A percentile compares a stretch with the other conserved stretches of the same genome.
Evolutionary conservation across 2,113 vertebrate species (phyloP).

Genomic region (Mesocricetus auratus): DNA sequence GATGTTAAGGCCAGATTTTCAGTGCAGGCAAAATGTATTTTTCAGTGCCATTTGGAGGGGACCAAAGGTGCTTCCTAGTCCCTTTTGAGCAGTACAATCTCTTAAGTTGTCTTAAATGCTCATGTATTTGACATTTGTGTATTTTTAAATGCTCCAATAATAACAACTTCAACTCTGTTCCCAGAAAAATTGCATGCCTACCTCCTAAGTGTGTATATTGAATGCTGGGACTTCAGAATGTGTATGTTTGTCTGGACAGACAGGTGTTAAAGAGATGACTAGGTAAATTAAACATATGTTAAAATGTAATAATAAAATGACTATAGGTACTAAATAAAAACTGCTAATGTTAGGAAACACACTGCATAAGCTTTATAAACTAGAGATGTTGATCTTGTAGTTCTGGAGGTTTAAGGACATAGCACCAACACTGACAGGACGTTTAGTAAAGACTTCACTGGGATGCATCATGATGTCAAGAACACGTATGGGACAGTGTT

Average conservation of each 20-base stretch:
- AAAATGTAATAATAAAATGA: background rate
- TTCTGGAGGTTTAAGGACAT: background rate
- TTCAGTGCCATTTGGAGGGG: background rate
- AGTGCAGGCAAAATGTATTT: background rate
- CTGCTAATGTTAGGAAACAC: background rate
- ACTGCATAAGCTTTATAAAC: background rate
- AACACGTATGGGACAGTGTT: background rate
- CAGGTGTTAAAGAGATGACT: background rate
- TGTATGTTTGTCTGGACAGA: background rate
- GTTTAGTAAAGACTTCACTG: background rate
- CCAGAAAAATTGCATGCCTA: background rate
- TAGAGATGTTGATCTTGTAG: background rate
- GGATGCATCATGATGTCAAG: background rate
- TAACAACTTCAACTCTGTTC: background rate
- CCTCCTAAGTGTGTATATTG: background rate
- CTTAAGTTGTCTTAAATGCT: background rate
- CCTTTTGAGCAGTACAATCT: background rate
- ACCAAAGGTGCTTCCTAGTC: background rate
- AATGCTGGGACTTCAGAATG: background rate
- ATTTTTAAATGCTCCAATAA: background rate
- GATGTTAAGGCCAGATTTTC: constrained; percentile 25
- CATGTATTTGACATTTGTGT: constrained; percentile 6
- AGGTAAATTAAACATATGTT: background rate
- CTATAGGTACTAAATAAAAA: background rate
- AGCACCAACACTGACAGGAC: background rate